Evolutionary conservation across 1,140 invertebrate genomes (phyloP).

Genomic region (Zelostemma sp.): DNA sequence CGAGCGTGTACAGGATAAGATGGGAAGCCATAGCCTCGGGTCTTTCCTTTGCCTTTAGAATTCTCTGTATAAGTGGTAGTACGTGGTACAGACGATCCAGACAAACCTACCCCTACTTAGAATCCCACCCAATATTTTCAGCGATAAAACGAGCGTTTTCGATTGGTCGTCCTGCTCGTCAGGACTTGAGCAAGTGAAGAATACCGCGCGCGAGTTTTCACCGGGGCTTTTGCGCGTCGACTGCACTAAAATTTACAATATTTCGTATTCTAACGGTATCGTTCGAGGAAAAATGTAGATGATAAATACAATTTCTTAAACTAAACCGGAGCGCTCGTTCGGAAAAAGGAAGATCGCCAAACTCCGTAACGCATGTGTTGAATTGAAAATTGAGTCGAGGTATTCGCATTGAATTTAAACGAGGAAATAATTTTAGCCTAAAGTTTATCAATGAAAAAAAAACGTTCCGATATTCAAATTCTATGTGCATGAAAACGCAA

Average conservation of each 20-base stretch:
- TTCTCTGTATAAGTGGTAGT: slow-evolving; percentile 26
- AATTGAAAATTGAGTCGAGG: too few relatives aligned
- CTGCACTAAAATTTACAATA: slow-evolving; percentile 1
- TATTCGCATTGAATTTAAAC: too few relatives aligned
- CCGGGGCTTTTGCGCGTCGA: neutral
- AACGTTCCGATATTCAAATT: too few relatives aligned
- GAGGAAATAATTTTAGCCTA: too few relatives aligned
- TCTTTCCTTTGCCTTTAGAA: slow-evolving; percentile 50
- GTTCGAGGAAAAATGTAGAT: neutral
- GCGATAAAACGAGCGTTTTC: slow-evolving; percentile 49
- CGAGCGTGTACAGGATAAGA: slow-evolving; percentile 56
- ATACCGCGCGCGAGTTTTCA: slow-evolving; percentile 7
- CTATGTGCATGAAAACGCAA: too few relatives aligned
- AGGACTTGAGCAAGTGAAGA: slow-evolving; percentile 10
- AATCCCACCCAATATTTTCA: slow-evolving; percentile 33
- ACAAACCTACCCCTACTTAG: slow-evolving; percentile 21
- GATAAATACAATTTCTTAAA: neutral
- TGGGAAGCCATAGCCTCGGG: slow-evolving; percentile 59
- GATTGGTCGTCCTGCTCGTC: slow-evolving; percentile 37
- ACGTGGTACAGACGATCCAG: slow-evolving; percentile 47
- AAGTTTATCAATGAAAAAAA: too few relatives aligned
- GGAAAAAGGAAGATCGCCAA: neutral
- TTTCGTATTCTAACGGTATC: slow-evolving; percentile 2
- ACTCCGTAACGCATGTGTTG: neutral
- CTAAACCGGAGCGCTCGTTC: neutral